phyloP scores from a whole-genome alignment of 2,888 invertebrate species.

The Harmothoe impar region DNA sequence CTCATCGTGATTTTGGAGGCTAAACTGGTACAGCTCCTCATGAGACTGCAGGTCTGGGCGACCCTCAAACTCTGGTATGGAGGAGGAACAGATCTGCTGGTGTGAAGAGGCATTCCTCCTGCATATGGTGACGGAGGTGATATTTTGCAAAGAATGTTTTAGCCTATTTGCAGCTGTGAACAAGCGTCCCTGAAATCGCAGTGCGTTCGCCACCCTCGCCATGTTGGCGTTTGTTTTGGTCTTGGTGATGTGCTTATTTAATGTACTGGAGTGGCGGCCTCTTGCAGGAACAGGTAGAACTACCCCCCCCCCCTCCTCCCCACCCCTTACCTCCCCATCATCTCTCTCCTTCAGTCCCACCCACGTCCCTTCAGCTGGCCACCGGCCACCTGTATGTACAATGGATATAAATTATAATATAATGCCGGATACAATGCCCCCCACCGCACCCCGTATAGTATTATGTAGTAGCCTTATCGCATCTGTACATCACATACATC shows the following conservation, averaged over 20 bases:
- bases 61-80: conserved; percentile 79
- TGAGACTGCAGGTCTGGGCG: conserved; percentile 74
- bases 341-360: not conserved
- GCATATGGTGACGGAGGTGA: not conserved
- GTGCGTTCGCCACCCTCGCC: conserved; percentile 43
- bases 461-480: too few relatives aligned
- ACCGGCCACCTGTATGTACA: too few relatives aligned
- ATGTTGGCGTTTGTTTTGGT: conserved; percentile 53
- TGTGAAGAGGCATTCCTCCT: not conserved
- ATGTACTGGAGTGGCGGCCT: not conserved
- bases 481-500: too few relatives aligned
- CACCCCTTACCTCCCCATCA: not conserved
- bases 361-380: too few relatives aligned
- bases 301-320: not conserved
- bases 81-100: conserved; percentile 62
- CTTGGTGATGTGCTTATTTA: not conserved
- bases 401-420: too few relatives aligned
- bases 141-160: not conserved
- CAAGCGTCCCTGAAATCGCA: conserved; percentile 17
- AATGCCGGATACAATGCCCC: too few relatives aligned
- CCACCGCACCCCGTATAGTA: too few relatives aligned
- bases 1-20: conserved; percentile 78
- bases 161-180: not conserved
- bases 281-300: conserved; percentile 2
- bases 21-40: conserved; percentile 80